Conservation (phyloP, 1,140 invertebrate species). For the Limonius californicus region DNA sequence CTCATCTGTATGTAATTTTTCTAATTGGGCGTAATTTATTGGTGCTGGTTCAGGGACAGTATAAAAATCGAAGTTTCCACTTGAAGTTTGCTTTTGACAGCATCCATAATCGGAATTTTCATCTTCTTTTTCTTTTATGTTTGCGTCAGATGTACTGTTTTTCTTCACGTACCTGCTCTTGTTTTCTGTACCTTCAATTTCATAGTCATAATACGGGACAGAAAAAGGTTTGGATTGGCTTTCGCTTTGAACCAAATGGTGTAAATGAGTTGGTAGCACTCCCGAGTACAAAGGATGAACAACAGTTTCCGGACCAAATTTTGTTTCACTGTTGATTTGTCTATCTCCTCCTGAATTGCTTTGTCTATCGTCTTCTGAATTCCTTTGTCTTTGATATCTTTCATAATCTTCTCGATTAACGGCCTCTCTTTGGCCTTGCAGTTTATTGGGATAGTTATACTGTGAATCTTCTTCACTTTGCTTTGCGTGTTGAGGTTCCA, state of each 20-base stretch:
- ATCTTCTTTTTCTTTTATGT: background rate
- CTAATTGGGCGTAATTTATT: background rate
- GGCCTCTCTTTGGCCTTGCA: no score
- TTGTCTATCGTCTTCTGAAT: background rate
- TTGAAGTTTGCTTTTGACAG: background rate
- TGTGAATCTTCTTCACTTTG: no score
- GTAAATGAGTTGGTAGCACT: background rate
- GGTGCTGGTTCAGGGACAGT: background rate
- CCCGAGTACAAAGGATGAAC: background rate
- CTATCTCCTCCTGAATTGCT: background rate
- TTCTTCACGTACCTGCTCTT: background rate
- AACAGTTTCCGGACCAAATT: background rate
- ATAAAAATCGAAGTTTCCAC: background rate
- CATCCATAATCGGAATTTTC: background rate
- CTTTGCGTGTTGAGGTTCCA: background rate
- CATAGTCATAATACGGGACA: conserved; percentile 1
- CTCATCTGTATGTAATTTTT: background rate
- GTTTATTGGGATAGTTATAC: no score
- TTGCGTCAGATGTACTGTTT: background rate
- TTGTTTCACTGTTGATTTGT: background rate
- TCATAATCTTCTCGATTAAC: no score
- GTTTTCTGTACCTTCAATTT: background rate
- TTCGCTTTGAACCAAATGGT: background rate
- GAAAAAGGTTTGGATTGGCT: background rate
- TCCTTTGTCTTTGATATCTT: no score